These are phyloP conservation scores for Selene dorsalis DNA, from an alignment of 2,797 vertebrate genomes.

Conservation along the genomic window DNA sequence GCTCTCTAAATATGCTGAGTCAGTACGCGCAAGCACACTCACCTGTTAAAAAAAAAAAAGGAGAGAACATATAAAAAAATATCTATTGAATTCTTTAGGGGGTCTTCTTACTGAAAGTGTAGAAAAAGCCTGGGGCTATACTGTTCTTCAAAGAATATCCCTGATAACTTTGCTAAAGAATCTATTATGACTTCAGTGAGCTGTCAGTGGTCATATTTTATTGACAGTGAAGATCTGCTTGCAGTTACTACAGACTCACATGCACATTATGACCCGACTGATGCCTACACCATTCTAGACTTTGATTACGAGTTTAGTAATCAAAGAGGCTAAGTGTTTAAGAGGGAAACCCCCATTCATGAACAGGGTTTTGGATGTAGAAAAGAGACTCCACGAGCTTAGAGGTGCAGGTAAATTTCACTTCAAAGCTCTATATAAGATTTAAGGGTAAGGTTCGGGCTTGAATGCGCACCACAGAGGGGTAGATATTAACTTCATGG, in stretches of 20 bases:
- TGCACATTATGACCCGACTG: not conserved
- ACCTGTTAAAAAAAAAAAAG: constrained; percentile 28
- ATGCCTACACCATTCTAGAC: not conserved
- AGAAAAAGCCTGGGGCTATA: constrained; percentile 53
- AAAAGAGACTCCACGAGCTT: constrained; percentile 15
- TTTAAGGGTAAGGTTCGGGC: constrained; percentile 5
- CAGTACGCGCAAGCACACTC: constrained; percentile 24
- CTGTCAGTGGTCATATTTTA: constrained; percentile 48
- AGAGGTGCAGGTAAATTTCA: constrained; percentile 13
- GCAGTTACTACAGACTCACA: not conserved
- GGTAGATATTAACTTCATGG: constrained; percentile 28
- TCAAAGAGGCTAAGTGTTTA: constrained; percentile 35
- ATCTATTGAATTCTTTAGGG: constrained; percentile 40
- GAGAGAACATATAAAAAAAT: constrained; percentile 1
- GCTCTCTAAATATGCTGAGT: constrained; percentile 57
- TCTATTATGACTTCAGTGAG: constrained; percentile 61
- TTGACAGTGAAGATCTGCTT: constrained; percentile 40
- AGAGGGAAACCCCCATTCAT: not conserved
- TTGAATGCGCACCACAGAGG: constrained; percentile 20
- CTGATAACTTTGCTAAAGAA: constrained; percentile 61
- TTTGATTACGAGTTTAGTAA: constrained; percentile 28
- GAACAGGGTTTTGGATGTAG: constrained; percentile 18
- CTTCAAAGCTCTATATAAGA: constrained; percentile 22
- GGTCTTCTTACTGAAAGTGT: constrained; percentile 28
- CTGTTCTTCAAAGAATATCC: constrained; percentile 66